These are phyloP conservation scores for Luscinia megarhynchos DNA, from an alignment of 2,797 vertebrate genomes.

Conservation along the genomic window DNA sequence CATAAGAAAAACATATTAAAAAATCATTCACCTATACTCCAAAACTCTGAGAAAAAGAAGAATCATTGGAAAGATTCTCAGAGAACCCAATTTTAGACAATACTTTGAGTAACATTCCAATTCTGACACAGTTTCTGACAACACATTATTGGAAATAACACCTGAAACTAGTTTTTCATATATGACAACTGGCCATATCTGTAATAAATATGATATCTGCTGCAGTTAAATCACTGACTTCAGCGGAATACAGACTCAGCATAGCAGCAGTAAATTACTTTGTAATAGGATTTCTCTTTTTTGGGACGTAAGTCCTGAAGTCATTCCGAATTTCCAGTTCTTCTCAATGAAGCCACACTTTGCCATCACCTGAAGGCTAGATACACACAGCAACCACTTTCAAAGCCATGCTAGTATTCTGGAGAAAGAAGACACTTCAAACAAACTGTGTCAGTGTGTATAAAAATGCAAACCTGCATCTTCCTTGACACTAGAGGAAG, in stretches of 20 bases:
- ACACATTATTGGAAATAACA: background rate
- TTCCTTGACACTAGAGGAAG: constrained; percentile 48
- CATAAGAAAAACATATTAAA: constrained; percentile 7
- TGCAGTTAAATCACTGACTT: background rate
- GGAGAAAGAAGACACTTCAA: background rate
- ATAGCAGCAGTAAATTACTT: background rate
- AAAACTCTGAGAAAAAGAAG: background rate
- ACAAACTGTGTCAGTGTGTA: background rate
- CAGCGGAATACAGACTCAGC: background rate
- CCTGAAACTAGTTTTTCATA: background rate
- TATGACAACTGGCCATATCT: background rate
- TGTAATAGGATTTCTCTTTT: background rate
- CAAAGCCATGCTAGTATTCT: background rate
- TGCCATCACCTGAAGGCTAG: background rate
- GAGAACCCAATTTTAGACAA: background rate
- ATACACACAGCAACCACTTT: background rate
- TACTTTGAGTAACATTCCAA: background rate
- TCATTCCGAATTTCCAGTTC: background rate
- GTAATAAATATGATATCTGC: background rate
- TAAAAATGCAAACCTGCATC: constrained; percentile 23
- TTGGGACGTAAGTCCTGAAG: background rate
- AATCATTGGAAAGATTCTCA: background rate
- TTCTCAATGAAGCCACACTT: background rate
- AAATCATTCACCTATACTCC: background rate
- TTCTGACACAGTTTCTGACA: constrained; percentile 7